Conservation (phyloP, 2,888 invertebrate genomes). For the Caenorhabditis sp. region DNA sequence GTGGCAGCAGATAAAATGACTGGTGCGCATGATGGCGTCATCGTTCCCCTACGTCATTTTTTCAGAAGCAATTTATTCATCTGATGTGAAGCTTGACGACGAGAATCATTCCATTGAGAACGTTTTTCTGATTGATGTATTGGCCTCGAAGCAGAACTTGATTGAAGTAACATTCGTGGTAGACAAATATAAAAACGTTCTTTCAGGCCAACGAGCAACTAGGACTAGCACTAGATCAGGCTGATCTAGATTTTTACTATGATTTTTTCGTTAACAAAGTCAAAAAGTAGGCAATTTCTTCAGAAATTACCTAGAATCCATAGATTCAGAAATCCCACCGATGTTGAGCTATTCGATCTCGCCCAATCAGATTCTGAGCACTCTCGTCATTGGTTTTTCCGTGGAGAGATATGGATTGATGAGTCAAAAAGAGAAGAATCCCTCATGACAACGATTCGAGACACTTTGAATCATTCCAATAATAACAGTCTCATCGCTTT, state of each 20-base stretch:
- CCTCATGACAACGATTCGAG: conserved; percentile 93
- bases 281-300: conserved; percentile 61
- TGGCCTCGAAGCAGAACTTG: conserved; percentile 43
- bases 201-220: conserved; percentile 64
- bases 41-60: not conserved
- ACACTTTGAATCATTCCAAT: conserved; percentile 92
- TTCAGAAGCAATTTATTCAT: conserved; percentile 61
- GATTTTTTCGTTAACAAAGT: conserved; percentile 75
- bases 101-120: conserved; percentile 35
- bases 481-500: conserved; percentile 97
- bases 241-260: conserved; percentile 76
- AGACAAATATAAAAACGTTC: not conserved
- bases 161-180: not conserved
- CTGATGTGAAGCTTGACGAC: conserved; percentile 54
- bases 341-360: conserved; percentile 97
- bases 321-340: conserved; percentile 92
- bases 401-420: conserved; percentile 89
- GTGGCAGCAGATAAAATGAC: conserved; percentile 73
- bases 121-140: conserved; percentile 62
- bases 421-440: conserved; percentile 88
- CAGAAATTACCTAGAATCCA: not conserved
- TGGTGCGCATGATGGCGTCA: conserved; percentile 43
- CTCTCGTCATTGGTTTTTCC: conserved; percentile 92
- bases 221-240: conserved; percentile 78
- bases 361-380: conserved; percentile 93